Evolutionary conservation across 2,113 vertebrate genomes (phyloP).

Genomic region (Astur gentilis): DNA sequence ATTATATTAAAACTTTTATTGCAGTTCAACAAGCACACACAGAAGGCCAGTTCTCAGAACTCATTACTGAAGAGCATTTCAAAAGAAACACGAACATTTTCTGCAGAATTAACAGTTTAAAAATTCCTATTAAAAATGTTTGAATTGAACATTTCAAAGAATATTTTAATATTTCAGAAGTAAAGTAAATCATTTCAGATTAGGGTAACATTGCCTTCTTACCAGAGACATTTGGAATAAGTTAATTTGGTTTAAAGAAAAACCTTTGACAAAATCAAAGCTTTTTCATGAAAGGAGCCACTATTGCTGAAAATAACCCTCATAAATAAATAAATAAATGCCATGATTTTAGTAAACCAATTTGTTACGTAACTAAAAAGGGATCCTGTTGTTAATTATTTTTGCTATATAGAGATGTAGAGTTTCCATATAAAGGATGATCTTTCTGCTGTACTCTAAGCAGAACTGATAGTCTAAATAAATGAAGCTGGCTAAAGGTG

Average conservation of each 20-base stretch:
- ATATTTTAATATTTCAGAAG: background rate
- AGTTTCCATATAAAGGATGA: background rate
- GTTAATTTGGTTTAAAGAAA: background rate
- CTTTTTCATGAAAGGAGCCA: background rate
- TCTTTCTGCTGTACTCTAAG: background rate
- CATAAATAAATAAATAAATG: constrained; percentile 21
- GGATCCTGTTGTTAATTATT: background rate
- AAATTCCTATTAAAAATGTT: background rate
- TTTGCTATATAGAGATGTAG: background rate
- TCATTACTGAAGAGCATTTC: background rate
- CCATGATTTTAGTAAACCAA: background rate
- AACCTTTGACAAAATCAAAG: constrained; percentile 17
- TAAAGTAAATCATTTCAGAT: background rate
- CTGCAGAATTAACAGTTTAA: background rate
- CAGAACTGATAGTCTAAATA: background rate
- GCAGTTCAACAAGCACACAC: background rate
- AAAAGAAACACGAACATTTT: background rate
- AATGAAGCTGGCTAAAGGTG: background rate
- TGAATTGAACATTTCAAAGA: constrained; percentile 10
- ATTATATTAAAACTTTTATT: background rate
- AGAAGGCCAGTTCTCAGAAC: background rate
- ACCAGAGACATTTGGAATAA: background rate
- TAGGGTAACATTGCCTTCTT: background rate
- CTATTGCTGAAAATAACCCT: background rate
- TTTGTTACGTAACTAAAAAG: background rate